These are phyloP conservation scores for Bujurquina vittata DNA, from an alignment of 2,113 vertebrate species.

Conservation along the genomic window DNA sequence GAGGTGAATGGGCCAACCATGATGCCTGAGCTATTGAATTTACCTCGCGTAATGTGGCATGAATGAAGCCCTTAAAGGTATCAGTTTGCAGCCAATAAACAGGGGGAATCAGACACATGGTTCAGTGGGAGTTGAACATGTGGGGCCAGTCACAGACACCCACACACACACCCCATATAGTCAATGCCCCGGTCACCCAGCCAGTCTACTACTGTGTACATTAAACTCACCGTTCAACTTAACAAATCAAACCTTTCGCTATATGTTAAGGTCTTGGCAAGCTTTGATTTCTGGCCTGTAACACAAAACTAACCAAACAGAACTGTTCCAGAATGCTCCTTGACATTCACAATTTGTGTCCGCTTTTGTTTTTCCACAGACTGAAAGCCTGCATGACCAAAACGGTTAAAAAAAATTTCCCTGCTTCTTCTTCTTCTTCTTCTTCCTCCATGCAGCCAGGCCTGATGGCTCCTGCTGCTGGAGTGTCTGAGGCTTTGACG, in stretches of 20 bases:
- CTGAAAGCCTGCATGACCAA: slow-evolving; percentile 36
- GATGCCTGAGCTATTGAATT: slow-evolving; percentile 60
- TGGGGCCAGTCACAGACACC: slow-evolving; percentile 49
- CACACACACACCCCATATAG: background rate
- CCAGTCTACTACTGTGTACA: slow-evolving; percentile 51
- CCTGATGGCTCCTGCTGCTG: slow-evolving; percentile 64
- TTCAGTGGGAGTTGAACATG: slow-evolving; percentile 76
- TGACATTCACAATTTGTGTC: slow-evolving; percentile 60
- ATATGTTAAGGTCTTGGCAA: slow-evolving; percentile 35
- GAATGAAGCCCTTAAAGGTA: slow-evolving; percentile 76
- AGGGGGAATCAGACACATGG: slow-evolving; percentile 55
- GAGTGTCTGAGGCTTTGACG: slow-evolving; percentile 65
- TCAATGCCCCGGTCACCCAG: slow-evolving; percentile 17
- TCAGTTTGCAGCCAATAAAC: slow-evolving; percentile 78
- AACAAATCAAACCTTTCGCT: slow-evolving; percentile 55
- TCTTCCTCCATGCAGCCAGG: slow-evolving; percentile 23
- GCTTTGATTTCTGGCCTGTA: slow-evolving; percentile 11
- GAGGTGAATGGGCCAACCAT: slow-evolving; percentile 41
- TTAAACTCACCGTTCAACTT: slow-evolving; percentile 39
- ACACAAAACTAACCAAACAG: slow-evolving; percentile 62
- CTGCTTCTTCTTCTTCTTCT: background rate
- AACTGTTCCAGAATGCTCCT: slow-evolving; percentile 38
- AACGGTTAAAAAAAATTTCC: background rate
- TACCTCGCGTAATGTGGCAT: slow-evolving; percentile 66
- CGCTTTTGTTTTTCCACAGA: slow-evolving; percentile 34